Percentiles rank a stretch among this genome's conserved stretches.
Evolutionary conservation across 2,888 invertebrate genomes (phyloP).

Genomic region (Sarcophaga carnaria): DNA sequence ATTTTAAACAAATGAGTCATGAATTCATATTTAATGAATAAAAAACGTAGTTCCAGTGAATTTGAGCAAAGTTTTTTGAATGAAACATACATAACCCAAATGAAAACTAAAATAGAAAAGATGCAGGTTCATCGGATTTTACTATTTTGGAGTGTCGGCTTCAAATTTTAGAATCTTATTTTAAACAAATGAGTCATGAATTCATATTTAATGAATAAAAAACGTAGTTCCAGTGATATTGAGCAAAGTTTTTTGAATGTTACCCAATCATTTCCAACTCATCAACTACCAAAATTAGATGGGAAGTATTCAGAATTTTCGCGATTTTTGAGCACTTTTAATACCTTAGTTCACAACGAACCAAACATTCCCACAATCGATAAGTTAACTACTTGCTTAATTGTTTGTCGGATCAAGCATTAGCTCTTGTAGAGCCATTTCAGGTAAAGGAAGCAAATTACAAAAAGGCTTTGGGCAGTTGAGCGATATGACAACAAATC

Average conservation of each 20-base stretch:
- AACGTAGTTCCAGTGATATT: not conserved
- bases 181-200: constrained; percentile 48
- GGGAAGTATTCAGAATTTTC: constrained; percentile 25
- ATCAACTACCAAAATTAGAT: constrained; percentile 18
- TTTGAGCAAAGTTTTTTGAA: no score
- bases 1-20: no score
- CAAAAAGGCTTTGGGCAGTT: constrained; percentile 9
- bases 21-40: no score
- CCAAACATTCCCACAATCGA: constrained; percentile 24
- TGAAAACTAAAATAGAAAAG: constrained; percentile 42
- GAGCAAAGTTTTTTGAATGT: not conserved
- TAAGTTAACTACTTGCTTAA: constrained; percentile 36
- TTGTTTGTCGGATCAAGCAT: constrained; percentile 32
- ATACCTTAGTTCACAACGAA: constrained; percentile 21
- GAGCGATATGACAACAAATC: no score
- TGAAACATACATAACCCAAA: no score
- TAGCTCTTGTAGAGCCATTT: constrained; percentile 34
- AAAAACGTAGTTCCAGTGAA: no score
- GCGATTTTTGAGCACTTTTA: constrained; percentile 6
- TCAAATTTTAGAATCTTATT: constrained; percentile 49
- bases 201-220: constrained; percentile 6
- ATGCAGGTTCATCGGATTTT: constrained; percentile 20
- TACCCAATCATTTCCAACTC: constrained; percentile 8
- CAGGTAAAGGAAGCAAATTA: constrained; percentile 51
- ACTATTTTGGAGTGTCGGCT: constrained; percentile 53